These are phyloP conservation scores for Diarsia rubi DNA, from an alignment of 2,888 invertebrate species.

Conservation along the genomic window DNA sequence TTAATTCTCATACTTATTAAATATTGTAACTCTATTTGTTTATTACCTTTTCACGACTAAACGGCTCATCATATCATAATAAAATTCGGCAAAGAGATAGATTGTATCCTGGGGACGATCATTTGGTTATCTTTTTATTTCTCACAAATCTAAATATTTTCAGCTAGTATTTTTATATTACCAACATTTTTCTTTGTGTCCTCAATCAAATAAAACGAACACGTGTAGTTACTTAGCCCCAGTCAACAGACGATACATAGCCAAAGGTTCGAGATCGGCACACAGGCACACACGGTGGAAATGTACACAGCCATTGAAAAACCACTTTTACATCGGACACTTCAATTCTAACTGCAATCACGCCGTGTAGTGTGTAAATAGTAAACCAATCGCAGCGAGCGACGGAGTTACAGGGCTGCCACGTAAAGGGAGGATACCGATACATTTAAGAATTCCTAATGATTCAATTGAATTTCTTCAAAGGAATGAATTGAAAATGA, in stretches of 20 bases:
- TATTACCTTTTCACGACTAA: too few relatives aligned
- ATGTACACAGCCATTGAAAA: slow-evolving; percentile 65
- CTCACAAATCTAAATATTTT: too few relatives aligned
- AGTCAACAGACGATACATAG: slow-evolving; percentile 45
- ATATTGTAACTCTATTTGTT: too few relatives aligned
- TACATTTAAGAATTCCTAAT: background rate
- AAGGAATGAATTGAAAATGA: background rate
- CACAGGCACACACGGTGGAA: slow-evolving; percentile 37
- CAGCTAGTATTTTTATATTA: too few relatives aligned
- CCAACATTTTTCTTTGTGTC: background rate
- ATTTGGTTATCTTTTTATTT: too few relatives aligned
- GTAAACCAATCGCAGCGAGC: slow-evolving; percentile 79
- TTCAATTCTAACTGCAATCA: slow-evolving; percentile 78
- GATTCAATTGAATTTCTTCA: background rate
- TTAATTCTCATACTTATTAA: too few relatives aligned
- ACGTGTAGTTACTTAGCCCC: slow-evolving; percentile 6
- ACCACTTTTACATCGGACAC: slow-evolving; percentile 71
- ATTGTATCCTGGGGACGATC: too few relatives aligned
- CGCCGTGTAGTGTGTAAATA: slow-evolving; percentile 78
- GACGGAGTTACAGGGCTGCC: slow-evolving; percentile 39
- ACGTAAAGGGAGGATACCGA: background rate
- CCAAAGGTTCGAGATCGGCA: slow-evolving; percentile 48
- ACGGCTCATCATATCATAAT: too few relatives aligned
- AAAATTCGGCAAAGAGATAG: too few relatives aligned
- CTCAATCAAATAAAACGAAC: slow-evolving; percentile 16